Conservation (phyloP, 2,113 vertebrate species). For the Nicator chloris region DNA sequence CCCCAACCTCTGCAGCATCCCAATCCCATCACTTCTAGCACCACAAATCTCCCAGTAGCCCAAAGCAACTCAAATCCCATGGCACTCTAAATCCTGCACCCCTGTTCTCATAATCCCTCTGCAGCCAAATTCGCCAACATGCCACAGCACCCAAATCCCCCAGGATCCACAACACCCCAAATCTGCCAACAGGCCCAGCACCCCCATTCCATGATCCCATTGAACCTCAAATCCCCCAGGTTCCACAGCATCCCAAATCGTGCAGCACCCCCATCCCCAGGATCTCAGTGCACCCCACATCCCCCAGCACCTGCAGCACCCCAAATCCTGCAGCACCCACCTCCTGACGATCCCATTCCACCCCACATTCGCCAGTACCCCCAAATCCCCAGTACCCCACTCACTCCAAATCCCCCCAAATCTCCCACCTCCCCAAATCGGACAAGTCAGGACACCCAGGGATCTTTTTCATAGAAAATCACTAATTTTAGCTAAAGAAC, state of each 20-base stretch:
- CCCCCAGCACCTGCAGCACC: not conserved
- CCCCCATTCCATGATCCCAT: not conserved
- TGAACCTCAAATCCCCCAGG: not conserved
- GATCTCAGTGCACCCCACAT: not conserved
- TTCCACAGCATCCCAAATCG: not conserved
- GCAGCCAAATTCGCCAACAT: not conserved
- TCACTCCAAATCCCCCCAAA: not conserved
- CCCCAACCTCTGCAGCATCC: no score
- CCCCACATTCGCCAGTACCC: not conserved
- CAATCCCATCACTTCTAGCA: not conserved
- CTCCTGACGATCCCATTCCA: not conserved
- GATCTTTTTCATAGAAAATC: not conserved
- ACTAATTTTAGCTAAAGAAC: not conserved
- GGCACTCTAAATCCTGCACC: not conserved
- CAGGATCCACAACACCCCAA: no score
- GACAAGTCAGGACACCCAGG: not conserved
- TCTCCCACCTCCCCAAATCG: not conserved
- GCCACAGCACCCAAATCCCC: not conserved
- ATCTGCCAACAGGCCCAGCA: not conserved
- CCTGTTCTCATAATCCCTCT: no score
- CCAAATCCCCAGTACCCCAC: no score
- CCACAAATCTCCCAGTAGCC: not conserved
- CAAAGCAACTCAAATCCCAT: not conserved
- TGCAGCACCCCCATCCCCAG: not conserved
- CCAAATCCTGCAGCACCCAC: not conserved